phyloP scores from a whole-genome alignment of 2,113 vertebrate species.

The Petrocephalus microphthalmus region DNA sequence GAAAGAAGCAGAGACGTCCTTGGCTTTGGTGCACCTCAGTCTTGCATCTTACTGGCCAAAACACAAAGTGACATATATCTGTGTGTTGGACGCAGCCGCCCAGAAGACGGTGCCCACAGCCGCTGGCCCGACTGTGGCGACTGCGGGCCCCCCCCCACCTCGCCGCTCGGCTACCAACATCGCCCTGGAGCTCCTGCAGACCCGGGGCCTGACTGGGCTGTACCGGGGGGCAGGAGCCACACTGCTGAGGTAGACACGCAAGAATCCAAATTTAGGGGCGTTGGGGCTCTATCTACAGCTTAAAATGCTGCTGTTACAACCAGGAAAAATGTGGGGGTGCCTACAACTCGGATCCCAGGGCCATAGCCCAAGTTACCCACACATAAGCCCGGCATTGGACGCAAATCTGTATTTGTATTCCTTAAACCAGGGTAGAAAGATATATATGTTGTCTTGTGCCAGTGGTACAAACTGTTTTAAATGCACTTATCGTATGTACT shows the following conservation, averaged over 20 bases:
- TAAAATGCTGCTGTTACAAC: not conserved
- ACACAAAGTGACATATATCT: not conserved
- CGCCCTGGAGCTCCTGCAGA: conserved; percentile 60
- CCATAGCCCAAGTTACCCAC: not conserved
- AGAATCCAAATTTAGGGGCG: not conserved
- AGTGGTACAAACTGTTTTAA: not conserved
- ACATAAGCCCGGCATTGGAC: not conserved
- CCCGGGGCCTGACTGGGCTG: conserved; percentile 62
- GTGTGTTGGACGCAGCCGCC: conserved; percentile 44
- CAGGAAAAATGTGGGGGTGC: not conserved
- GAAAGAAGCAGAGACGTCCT: not conserved
- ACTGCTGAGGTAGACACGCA: conserved; percentile 64
- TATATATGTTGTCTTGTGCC: not conserved
- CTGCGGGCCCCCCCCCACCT: conserved; percentile 28
- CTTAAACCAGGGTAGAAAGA: not conserved
- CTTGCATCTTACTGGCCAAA: not conserved
- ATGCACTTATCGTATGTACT: not conserved
- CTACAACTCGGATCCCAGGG: not conserved
- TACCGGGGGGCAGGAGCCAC: conserved; percentile 70
- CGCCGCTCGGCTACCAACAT: conserved; percentile 59
- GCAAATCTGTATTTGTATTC: not conserved
- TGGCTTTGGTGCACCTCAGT: not conserved
- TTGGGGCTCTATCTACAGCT: not conserved
- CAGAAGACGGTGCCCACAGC: conserved; percentile 44
- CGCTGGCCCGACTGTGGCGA: conserved; percentile 33